Evolutionary conservation across 2,113 vertebrate species (phyloP).

Genomic region (Dascyllus trimaculatus): DNA sequence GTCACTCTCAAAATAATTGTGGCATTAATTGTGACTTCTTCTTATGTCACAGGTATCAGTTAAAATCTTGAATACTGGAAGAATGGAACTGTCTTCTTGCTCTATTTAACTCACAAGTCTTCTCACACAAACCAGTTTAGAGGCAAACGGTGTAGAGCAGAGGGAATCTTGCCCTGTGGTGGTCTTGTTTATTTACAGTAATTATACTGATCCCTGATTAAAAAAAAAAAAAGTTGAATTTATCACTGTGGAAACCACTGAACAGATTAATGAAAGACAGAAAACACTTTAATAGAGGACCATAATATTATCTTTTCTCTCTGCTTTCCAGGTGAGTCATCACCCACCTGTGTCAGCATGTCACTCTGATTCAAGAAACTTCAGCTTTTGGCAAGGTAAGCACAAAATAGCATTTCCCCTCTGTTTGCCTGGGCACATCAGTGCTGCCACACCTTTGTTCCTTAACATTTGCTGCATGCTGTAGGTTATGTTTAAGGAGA

Average conservation of each 20-base stretch:
- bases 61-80: neutral
- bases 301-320: constrained; percentile 13
- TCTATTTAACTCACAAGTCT: too few relatives aligned
- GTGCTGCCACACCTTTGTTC: neutral
- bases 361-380: constrained; percentile 98
- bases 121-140: too few relatives aligned
- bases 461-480: neutral
- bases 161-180: neutral
- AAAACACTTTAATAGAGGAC: neutral
- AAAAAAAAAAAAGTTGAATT: neutral
- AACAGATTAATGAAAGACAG: neutral
- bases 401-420: neutral
- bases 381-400: constrained; percentile 98
- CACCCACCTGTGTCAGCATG: constrained; percentile 98
- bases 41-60: neutral
- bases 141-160: neutral
- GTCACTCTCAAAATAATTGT: too few relatives aligned
- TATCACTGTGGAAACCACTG: neutral
- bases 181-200: neutral
- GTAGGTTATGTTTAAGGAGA: neutral
- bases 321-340: constrained; percentile 92
- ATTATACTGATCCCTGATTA: constrained; percentile 2
- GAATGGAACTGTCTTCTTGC: constrained; percentile 17
- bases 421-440: neutral
- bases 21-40: neutral